Evolutionary conservation across 2,888 invertebrate species (phyloP).

Genomic region (Aquatica leii): DNA sequence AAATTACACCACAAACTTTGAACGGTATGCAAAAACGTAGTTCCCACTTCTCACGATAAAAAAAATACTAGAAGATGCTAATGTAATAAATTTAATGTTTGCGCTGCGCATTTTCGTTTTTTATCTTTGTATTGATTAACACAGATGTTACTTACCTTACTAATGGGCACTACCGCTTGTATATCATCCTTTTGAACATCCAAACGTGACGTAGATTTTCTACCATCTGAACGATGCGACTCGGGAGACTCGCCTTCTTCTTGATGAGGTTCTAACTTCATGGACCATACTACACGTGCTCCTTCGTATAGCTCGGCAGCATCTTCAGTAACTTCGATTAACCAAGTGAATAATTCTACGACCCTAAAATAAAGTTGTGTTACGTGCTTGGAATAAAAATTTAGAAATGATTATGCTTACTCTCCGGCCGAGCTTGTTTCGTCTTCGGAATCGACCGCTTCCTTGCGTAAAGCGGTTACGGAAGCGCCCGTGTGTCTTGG

Average conservation of each 20-base stretch:
- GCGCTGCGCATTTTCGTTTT: too few relatives aligned
- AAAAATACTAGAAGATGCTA: too few relatives aligned
- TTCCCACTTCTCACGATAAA: too few relatives aligned
- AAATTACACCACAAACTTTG: slow-evolving; percentile 24
- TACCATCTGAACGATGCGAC: slow-evolving; percentile 56
- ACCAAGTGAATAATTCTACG: slow-evolving; percentile 90
- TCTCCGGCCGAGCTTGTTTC: slow-evolving; percentile 43
- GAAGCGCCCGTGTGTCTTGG: slow-evolving; percentile 88
- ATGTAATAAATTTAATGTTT: too few relatives aligned
- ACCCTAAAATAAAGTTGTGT: slow-evolving; percentile 56
- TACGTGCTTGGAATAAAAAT: slow-evolving; percentile 9
- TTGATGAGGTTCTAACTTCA: slow-evolving; percentile 75
- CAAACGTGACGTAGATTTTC: slow-evolving; percentile 81
- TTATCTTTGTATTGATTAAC: neutral
- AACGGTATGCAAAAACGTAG: too few relatives aligned
- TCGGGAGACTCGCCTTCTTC: slow-evolving; percentile 54
- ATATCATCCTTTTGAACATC: slow-evolving; percentile 94
- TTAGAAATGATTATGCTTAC: slow-evolving; percentile 39
- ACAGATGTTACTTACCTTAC: slow-evolving; percentile 73
- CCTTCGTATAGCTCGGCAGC: slow-evolving; percentile 80
- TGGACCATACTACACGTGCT: slow-evolving; percentile 88
- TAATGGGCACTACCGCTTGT: slow-evolving; percentile 91
- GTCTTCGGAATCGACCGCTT: slow-evolving; percentile 58
- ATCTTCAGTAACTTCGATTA: slow-evolving; percentile 87
- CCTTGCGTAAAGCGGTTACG: slow-evolving; percentile 82